phyloP scores from a whole-genome alignment of 2,888 invertebrate species.

The Archaeoteleia sp. region DNA sequence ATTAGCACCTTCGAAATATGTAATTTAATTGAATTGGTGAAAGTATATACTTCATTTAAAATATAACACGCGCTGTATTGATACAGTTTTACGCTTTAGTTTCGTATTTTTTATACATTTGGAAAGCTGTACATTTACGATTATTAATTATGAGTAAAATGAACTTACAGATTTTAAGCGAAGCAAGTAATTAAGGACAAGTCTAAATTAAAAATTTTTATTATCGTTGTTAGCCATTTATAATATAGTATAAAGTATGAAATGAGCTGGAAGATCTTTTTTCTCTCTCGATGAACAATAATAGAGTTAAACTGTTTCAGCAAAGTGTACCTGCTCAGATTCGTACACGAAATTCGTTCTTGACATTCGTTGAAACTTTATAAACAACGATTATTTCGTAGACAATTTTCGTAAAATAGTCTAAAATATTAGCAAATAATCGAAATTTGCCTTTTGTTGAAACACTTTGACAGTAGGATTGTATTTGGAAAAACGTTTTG shows the following conservation, averaged over 20 bases:
- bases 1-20: slow-evolving; percentile 27
- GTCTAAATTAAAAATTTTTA: slow-evolving; percentile 60
- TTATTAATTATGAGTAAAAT: slow-evolving; percentile 25
- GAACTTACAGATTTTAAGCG: slow-evolving; percentile 24
- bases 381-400: too few species aligned
- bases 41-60: slow-evolving; percentile 7
- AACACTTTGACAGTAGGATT: too few species aligned
- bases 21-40: slow-evolving; percentile 19
- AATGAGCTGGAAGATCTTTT: slow-evolving; percentile 59
- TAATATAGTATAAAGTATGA: slow-evolving; percentile 54
- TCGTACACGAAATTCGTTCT: too few species aligned
- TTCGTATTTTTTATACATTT: slow-evolving; percentile 49
- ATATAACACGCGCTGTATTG: slow-evolving; percentile 10
- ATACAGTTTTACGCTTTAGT: slow-evolving; percentile 27
- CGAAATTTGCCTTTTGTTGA: too few species aligned
- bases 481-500: too few species aligned
- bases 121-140: slow-evolving; percentile 37
- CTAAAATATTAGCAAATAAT: too few species aligned
- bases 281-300: not conserved
- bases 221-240: slow-evolving; percentile 63
- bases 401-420: too few species aligned
- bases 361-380: too few species aligned
- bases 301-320: too few species aligned
- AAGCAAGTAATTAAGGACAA: slow-evolving; percentile 57
- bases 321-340: too few species aligned